These are phyloP conservation scores for Parelbella ahira DNA, from an alignment of 2,888 invertebrate species.

Conservation along the genomic window DNA sequence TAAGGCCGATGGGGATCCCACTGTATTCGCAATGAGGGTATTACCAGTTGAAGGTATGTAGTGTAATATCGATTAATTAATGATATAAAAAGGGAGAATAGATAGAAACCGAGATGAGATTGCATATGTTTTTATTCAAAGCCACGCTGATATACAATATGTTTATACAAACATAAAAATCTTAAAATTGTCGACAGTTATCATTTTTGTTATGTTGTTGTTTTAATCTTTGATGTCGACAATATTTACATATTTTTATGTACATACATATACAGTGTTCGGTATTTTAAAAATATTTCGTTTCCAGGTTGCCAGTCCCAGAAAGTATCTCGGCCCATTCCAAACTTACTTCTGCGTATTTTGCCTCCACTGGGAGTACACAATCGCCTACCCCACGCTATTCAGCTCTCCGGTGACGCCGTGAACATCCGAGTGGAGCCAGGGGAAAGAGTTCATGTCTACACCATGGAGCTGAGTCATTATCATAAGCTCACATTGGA, in stretches of 20 bases:
- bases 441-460: conserved; percentile 85
- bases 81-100: too few species aligned
- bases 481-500: conserved; percentile 73
- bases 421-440: conserved; percentile 83
- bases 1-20: conserved; percentile 79
- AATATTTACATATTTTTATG: too few species aligned
- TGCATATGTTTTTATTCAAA: too few species aligned
- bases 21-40: conserved; percentile 85
- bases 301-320: conserved; percentile 58
- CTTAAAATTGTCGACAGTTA: too few species aligned
- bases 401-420: conserved; percentile 59
- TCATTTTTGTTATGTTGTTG: too few species aligned
- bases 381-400: conserved; percentile 88
- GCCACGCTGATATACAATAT: too few species aligned
- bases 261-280: too few species aligned
- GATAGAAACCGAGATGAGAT: too few species aligned
- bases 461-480: conserved; percentile 82
- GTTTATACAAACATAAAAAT: too few species aligned
- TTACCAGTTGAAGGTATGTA: conserved; percentile 71
- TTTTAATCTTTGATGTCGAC: too few species aligned
- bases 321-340: conserved; percentile 77
- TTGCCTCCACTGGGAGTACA: conserved; percentile 87
- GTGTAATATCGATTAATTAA: too few species aligned
- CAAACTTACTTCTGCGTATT: conserved; percentile 86
- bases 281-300: too few species aligned